Evolutionary conservation across 2,113 vertebrate species (phyloP).

Genomic region (Bucco capensis): DNA sequence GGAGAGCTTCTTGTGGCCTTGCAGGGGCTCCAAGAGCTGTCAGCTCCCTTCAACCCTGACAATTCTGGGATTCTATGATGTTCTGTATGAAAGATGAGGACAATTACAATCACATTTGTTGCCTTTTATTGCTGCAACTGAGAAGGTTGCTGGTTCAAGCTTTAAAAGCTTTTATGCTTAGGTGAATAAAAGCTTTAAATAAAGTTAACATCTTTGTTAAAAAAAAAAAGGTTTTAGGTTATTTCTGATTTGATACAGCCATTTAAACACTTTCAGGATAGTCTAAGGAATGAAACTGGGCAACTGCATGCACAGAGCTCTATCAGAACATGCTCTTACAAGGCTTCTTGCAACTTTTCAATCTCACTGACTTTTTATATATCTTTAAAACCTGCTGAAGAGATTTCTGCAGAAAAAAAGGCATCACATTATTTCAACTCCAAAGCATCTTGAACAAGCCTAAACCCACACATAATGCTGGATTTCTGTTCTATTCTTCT

Average conservation of each 20-base stretch:
- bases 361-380: background rate
- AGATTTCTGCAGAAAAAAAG: background rate
- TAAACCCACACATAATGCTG: conserved; percentile 34
- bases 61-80: too few species aligned
- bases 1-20: too few species aligned
- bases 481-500: conserved; percentile 53
- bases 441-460: conserved; percentile 3
- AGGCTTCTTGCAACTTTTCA: background rate
- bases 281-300: background rate
- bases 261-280: background rate
- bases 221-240: background rate
- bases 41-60: too few species aligned
- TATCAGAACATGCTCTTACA: background rate
- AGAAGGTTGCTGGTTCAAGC: background rate
- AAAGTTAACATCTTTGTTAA: background rate
- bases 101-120: background rate
- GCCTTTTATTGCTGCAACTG: background rate
- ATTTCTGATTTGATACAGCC: background rate
- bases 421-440: conserved; percentile 4
- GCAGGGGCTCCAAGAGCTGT: too few species aligned
- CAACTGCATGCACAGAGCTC: background rate
- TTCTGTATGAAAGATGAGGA: background rate
- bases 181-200: background rate
- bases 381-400: background rate
- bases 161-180: background rate